These are phyloP conservation scores for Catagonus wagneri DNA, from an alignment of 2,113 vertebrate genomes.

Conservation along the genomic window DNA sequence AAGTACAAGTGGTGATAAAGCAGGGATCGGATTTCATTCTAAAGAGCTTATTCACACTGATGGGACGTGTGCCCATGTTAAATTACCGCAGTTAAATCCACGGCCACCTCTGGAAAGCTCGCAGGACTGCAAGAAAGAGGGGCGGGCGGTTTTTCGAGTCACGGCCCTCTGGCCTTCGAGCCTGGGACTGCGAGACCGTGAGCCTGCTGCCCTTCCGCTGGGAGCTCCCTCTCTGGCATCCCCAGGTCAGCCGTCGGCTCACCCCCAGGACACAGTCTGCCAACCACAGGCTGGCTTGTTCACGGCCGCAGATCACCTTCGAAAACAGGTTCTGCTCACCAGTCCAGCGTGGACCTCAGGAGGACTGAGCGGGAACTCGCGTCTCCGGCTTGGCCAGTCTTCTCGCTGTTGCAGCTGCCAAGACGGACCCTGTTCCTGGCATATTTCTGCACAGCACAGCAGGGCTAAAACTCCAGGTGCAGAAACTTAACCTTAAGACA, in stretches of 20 bases:
- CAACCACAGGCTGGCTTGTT: not conserved
- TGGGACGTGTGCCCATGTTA: not conserved
- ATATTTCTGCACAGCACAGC: not conserved
- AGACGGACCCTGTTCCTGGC: not conserved
- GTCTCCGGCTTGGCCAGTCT: not conserved
- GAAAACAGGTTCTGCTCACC: slow-evolving; percentile 31
- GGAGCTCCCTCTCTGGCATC: not conserved
- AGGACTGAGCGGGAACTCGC: not conserved
- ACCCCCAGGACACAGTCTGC: not conserved
- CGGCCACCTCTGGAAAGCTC: not conserved
- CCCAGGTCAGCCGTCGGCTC: not conserved
- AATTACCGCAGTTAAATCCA: not conserved
- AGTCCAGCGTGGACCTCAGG: not conserved
- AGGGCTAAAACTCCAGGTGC: not conserved
- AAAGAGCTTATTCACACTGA: not conserved
- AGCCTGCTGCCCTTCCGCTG: not conserved
- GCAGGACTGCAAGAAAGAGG: rapidly evolving
- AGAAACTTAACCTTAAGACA: not conserved
- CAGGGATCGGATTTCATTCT: not conserved
- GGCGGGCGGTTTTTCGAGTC: rapidly evolving
- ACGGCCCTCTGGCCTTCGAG: too few species aligned
- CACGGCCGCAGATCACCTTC: not conserved
- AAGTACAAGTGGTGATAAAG: not conserved
- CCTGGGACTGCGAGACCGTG: rapidly evolving
- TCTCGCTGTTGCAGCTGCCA: not conserved